Evolutionary conservation across 2,797 vertebrate genomes (phyloP), one percentile per base, ranked within the genome.

Genomic region (Hirundo rustica): DNA sequence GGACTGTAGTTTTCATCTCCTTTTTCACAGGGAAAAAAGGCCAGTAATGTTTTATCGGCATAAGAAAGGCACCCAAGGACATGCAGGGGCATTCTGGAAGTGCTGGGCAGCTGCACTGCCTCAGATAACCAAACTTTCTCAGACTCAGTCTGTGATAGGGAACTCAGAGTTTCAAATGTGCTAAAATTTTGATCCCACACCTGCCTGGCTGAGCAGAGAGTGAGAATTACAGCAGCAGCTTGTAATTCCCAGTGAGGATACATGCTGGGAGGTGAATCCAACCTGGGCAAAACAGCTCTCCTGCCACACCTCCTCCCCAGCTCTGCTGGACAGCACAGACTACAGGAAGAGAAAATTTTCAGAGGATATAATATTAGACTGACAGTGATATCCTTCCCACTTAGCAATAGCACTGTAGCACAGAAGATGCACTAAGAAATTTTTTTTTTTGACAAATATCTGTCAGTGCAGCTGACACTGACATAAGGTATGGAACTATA

Each of bases 201-300:
- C 87, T 86, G 10, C 50, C 57, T 45, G 73, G 32, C 32, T 60
- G 53, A 61, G 82, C 48, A 86, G 73, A 72, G 13, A 48, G 71
- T 65, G n/a, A 99, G 98, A 38, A 38, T 38, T 38, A 38, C 71
- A 98, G 97, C 42, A 99, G 85, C 85, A 99, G 92, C 85, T 98
- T 97, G 73, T 97, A 98, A 68, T 97, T 98, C 40, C 66, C 82
- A 16, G 98, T 97, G 98, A 71, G 98, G 98, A 95, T 98, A 98
- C 95, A 98, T 60, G 44, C 98, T 98, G 77, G 98, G 97, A 21
- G 97, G 98, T 30, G 98, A 68, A 65, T 98, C 97, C 80, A 97
- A 47, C 32, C 81, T 95, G 21, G 96, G 98, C 18, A 73, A 88
- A 98, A 98, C 5, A 97, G 92, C 9, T 98, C 91, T 58, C 97